Base-by-base conservation (phyloP, 1,140 invertebrate genomes). In the Ptiloglossa arizonensis region DNA sequence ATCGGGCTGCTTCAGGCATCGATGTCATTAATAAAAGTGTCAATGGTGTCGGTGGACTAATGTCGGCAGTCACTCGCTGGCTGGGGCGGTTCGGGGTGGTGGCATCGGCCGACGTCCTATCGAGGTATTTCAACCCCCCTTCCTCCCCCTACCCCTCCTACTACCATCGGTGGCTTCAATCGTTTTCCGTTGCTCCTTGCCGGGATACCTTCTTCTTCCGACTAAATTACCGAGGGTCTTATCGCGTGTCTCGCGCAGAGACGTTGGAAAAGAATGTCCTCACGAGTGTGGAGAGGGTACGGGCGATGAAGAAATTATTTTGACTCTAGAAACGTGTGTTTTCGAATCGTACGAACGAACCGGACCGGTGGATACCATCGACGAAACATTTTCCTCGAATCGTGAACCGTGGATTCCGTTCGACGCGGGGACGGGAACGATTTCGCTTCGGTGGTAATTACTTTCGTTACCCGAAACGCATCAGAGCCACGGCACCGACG, bases 11-110 rank as follows among this genome's bases (percentile, higher is more conserved):
- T 84, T 81, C 78, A 85, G 87, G 89, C 90, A 90, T 90, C 88
- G 86, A 85, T 82, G 86, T 91, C 91, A 92, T 92, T 92, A 92
- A 92, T 92, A 92, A 92, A 91, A 92, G 90, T 91, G 91, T 92
- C 91, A 92, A 92, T 92, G 91, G 90, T 92, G 91, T 92, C 91
- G 90, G 89, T 91, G 90, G 90, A 92, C 91, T 92, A 92, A 92
- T 92, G 91, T 90, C 82, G 87, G 91, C 87, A 91, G 91, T 92
- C 90, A 89, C 89, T 92, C 89, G 86, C 78, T 75, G 52, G 82
- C 79, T 75, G 75, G 76, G 60, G 29, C 77, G 80, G 75, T n/a
- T n/a, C 38, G 52, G 68, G 79, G 70, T 41, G 69, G 63, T 59
- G 70, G 59, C 72, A 70, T 74, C 77, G 77, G 76, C 72, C 82